Evolutionary conservation across 2,797 vertebrate species (phyloP).

Genomic region (Arctocebus calabarensis): DNA sequence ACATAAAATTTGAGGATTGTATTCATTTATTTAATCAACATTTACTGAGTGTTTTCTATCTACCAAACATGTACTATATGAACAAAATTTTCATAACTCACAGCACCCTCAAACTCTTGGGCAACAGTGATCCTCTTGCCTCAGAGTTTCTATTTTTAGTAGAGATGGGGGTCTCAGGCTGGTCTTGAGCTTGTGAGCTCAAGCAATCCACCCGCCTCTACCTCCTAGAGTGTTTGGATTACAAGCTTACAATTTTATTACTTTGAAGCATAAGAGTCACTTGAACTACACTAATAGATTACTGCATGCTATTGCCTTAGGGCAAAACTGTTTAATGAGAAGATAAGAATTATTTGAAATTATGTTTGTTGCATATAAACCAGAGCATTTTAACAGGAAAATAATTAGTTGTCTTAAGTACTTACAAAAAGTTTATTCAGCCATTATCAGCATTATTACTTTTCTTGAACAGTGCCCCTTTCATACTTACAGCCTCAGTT

Average conservation of each 20-base stretch:
- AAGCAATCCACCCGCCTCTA: too few relatives aligned
- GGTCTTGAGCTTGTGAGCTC: too few relatives aligned
- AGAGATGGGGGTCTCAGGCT: too few relatives aligned
- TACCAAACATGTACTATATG: neutral
- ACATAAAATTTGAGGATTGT: neutral
- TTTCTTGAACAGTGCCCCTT: neutral
- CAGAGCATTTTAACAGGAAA: constrained; percentile 21
- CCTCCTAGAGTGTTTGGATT: too few relatives aligned
- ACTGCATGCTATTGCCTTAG: neutral
- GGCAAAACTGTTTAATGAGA: neutral
- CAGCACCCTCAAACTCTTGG: too few relatives aligned
- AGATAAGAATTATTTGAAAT: constrained; percentile 9
- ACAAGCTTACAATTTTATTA: neutral
- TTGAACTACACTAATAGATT: neutral
- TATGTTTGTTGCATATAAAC: neutral
- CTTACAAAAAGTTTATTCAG: neutral
- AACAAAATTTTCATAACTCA: neutral
- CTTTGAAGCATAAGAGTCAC: neutral
- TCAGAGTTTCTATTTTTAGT: too few relatives aligned
- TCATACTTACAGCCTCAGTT: neutral
- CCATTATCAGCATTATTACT: neutral
- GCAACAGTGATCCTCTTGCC: too few relatives aligned
- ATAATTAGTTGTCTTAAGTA: neutral
- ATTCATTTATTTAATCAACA: neutral
- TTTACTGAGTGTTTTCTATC: neutral